Evolutionary conservation across 2,113 vertebrate genomes (phyloP).

Genomic region (Actenoides hombroni): DNA sequence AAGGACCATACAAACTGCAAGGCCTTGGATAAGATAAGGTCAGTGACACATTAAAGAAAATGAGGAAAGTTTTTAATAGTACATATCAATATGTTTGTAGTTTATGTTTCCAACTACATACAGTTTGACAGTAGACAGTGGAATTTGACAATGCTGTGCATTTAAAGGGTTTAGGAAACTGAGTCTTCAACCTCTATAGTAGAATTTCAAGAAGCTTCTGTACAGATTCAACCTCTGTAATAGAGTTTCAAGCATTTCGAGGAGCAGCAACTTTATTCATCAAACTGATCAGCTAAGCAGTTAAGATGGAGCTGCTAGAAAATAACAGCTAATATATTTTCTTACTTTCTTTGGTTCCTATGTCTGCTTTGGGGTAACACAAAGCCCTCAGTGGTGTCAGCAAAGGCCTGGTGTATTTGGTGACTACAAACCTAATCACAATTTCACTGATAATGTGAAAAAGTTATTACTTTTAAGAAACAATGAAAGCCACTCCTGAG

Average conservation of each 20-base stretch:
- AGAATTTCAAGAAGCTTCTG: not conserved
- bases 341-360: not conserved
- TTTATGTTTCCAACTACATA: not conserved
- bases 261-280: not conserved
- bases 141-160: not conserved
- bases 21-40: not conserved
- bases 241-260: not conserved
- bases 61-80: not conserved
- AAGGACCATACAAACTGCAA: not conserved
- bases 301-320: not conserved
- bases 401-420: not conserved
- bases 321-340: not conserved
- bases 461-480: not conserved
- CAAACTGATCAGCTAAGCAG: not conserved
- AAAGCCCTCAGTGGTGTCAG: not conserved
- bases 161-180: not conserved
- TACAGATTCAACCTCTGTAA: not conserved
- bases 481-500: not conserved
- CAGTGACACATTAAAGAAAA: not conserved
- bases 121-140: not conserved
- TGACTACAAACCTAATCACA: accelerated
- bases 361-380: not conserved
- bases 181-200: not conserved
- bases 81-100: not conserved
- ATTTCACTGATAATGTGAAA: not conserved